These are phyloP conservation scores for Macroteleia sp. DNA, from an alignment of 2,888 invertebrate genomes.

Conservation along the genomic window DNA sequence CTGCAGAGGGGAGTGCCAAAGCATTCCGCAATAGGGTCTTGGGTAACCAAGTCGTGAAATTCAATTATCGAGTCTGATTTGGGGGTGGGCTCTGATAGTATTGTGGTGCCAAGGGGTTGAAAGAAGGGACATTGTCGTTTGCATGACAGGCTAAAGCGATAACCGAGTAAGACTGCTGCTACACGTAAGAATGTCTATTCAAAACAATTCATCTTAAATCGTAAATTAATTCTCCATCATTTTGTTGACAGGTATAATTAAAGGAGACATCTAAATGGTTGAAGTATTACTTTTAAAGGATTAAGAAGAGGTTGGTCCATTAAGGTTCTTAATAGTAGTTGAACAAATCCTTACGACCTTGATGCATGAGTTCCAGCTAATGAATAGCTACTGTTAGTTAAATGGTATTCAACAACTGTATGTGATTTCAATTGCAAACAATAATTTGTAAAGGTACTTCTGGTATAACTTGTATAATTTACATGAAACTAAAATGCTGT, in stretches of 20 bases:
- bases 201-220: conserved; percentile 60
- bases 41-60: conserved; percentile 84
- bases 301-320: conserved; percentile 28
- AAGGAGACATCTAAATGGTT: conserved; percentile 39
- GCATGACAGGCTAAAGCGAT: conserved; percentile 81
- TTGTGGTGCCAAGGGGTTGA: conserved; percentile 66
- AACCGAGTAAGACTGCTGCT: conserved; percentile 70
- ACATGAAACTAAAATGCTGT: too few relatives aligned
- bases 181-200: conserved; percentile 58
- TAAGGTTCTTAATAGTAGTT: conserved; percentile 18
- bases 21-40: conserved; percentile 73
- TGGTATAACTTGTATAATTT: too few relatives aligned
- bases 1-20: conserved; percentile 64
- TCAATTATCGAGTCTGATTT: conserved; percentile 82
- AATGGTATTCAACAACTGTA: too few relatives aligned
- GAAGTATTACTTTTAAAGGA: conserved; percentile 23
- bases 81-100: conserved; percentile 66
- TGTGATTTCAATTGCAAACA: background rate
- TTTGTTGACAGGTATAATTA: conserved; percentile 54
- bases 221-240: conserved; percentile 55
- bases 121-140: conserved; percentile 75
- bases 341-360: conserved; percentile 18
- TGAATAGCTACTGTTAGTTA: background rate
- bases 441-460: too few relatives aligned
- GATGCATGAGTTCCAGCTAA: background rate